Evolutionary conservation across 2,888 invertebrate species (phyloP), one percentile per base, ranked within the genome.

Genomic region (Penaeus monodon): DNA sequence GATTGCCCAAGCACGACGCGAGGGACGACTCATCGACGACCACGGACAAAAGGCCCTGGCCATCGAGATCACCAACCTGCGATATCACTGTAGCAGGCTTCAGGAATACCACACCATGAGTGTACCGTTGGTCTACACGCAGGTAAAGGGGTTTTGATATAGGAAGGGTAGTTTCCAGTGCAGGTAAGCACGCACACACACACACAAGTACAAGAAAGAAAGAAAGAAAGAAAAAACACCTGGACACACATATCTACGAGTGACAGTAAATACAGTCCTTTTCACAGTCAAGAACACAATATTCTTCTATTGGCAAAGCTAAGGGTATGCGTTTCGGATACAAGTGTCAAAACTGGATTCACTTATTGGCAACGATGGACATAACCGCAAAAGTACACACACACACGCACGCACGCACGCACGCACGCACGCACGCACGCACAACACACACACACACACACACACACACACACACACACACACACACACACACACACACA

Each of bases 11-110:
- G 97, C 97, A 7, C 93, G 97, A 88, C 96, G 96, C 91, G 97
- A 97, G 91, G 95, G 95, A 0, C 93, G 97, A 84, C 97, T 97
- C 90, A 94, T 95, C 80, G 97, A 96, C 91, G 98, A 98, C 92
- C 97, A 97, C 91, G 96, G 98, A 90, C 97, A 98, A 22, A 97
- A 98, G 93, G 97, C 97, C 2, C 94, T 98, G 89, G 93, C 98
- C 85, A 95, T 96, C 90, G 97, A 98, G 92, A 93, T 98, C 84
- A 97, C 97, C 4, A 97, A 97, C 92, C 97, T 98, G 91, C 93
- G 98, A 91, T 94, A 96, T 91, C 93, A 96, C 91, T 93, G 97
- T 90, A 97, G 97, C 86, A 95, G 96, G 63, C 94, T 97, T 66
- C 97, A 97, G 91, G 97, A 97, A 85, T 97, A 97, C 70, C 97